phyloP scores from a whole-genome alignment of 2,797 vertebrate species.

The Rhinichthys osculus region DNA sequence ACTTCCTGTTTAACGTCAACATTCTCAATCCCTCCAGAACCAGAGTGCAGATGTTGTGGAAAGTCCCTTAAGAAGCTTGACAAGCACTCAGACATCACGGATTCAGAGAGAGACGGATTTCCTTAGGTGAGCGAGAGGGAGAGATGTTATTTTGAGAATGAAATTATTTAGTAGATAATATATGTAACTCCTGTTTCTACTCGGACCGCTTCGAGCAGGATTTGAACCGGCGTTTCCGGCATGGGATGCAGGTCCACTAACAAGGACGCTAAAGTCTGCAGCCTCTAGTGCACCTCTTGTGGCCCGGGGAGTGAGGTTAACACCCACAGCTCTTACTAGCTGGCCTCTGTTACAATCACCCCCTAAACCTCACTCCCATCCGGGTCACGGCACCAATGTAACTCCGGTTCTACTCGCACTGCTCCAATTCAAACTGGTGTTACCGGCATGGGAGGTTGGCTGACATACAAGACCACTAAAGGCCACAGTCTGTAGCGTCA shows the following conservation, averaged over 20 bases:
- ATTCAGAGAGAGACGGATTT: constrained; percentile 80
- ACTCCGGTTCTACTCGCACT: not conserved
- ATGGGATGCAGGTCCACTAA: not conserved
- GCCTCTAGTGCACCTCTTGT: not conserved
- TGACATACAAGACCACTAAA: no score
- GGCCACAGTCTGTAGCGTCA: no score
- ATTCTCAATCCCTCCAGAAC: constrained; percentile 40
- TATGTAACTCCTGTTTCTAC: not conserved
- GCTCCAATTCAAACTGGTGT: rapidly evolving
- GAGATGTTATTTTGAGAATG: not conserved
- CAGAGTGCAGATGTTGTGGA: constrained; percentile 70
- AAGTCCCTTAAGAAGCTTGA: constrained; percentile 71
- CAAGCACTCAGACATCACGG: constrained; percentile 73
- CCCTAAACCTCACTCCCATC: not conserved
- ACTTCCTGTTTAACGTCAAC: not conserved
- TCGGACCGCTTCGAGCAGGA: not conserved
- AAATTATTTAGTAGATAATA: not conserved
- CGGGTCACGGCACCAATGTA: not conserved
- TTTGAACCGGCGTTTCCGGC: not conserved
- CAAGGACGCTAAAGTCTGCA: not conserved
- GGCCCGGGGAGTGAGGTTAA: not conserved
- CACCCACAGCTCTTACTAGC: not conserved
- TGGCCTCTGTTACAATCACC: not conserved
- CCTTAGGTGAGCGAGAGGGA: constrained; percentile 76
- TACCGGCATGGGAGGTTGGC: not conserved